These are phyloP conservation scores for Drosophila jambulina DNA, from an alignment of 1,140 invertebrate species.

Conservation along the genomic window DNA sequence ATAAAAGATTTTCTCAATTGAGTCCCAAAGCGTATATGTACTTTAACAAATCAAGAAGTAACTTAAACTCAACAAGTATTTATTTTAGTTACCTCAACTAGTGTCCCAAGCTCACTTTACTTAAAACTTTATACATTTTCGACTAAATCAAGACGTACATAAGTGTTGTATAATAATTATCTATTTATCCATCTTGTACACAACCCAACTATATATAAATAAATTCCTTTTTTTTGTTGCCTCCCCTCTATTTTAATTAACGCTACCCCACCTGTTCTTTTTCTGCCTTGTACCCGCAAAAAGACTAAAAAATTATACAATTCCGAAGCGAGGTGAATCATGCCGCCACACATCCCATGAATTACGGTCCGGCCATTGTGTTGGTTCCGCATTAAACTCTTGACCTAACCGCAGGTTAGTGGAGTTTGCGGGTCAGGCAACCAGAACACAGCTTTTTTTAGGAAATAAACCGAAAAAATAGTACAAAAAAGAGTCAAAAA, in stretches of 20 bases:
- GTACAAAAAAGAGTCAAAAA: conserved; percentile 20
- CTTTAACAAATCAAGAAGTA: too few relatives aligned
- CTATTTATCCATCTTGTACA: neutral
- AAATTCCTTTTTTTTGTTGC: too few relatives aligned
- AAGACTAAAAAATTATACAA: conserved; percentile 21
- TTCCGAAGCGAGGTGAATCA: conserved; percentile 21
- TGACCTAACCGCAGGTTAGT: conserved; percentile 43
- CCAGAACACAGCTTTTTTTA: conserved; percentile 48
- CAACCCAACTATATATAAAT: neutral
- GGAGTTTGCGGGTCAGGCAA: conserved; percentile 46
- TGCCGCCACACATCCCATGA: conserved; percentile 22
- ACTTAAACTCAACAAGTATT: too few relatives aligned
- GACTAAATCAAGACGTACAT: neutral
- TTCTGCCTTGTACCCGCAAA: conserved; percentile 21
- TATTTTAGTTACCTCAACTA: neutral
- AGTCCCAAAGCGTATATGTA: too few relatives aligned
- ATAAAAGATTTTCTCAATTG: too few relatives aligned
- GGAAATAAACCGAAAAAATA: conserved; percentile 42
- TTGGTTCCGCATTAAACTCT: conserved; percentile 51
- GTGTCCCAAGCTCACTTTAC: too few relatives aligned
- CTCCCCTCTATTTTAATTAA: conserved; percentile 31
- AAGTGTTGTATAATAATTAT: conserved; percentile 5
- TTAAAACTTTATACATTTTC: neutral
- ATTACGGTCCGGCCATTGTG: conserved; percentile 34
- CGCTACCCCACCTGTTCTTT: conserved; percentile 19